Base-by-base conservation (phyloP, 2,797 vertebrate genomes). In the Ibycter americanus region DNA sequence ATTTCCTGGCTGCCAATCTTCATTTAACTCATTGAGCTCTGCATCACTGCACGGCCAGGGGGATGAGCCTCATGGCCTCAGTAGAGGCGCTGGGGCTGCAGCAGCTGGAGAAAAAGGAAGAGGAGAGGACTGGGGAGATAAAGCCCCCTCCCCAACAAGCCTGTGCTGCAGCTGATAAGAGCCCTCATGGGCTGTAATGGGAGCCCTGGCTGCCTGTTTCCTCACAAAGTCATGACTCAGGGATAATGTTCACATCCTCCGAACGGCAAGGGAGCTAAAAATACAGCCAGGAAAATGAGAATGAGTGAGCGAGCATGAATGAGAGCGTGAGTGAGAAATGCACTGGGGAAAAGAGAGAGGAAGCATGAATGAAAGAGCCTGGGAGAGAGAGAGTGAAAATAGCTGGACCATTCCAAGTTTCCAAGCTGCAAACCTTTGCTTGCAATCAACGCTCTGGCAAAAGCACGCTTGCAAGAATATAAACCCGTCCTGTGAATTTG, bases 151-250 rank as follows among this genome's bases (percentile, higher is more conserved):
- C 91, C 55, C 76, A 63, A n/a, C 61, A 59, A 85, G 95, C 89
- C 97, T 98, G 97, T 2, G 58, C 83, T 26, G 90, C 76, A 90
- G 94, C 85, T 97, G 98, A 98, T 98, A 98, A 98, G 96, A 84
- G 93, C 80, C 93, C 97, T 96, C 78, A 46, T 40, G 89, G 88
- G 93, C 61, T 87, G 95, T 87, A 83, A 87, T 66, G 89, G 90
- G 96, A 95, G 93, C 84, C 66, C 90, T 92, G 92, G 90, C 91
- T 63, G 96, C 89, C 96, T 91, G 93, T 91, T 98, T 98, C 98
- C 98, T 97, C 96, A 82, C 92, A 97, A 97, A 98, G 93, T 96
- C 97, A 94, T 98, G 98, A 98, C 97, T 98, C 97, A 97, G 96
- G 97, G 96, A 97, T 97, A 95, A 73, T 87, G 93, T 93, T 97